These are phyloP conservation scores for Callyntrura sp. DNA, from an alignment of 2,888 invertebrate species.

Conservation along the genomic window DNA sequence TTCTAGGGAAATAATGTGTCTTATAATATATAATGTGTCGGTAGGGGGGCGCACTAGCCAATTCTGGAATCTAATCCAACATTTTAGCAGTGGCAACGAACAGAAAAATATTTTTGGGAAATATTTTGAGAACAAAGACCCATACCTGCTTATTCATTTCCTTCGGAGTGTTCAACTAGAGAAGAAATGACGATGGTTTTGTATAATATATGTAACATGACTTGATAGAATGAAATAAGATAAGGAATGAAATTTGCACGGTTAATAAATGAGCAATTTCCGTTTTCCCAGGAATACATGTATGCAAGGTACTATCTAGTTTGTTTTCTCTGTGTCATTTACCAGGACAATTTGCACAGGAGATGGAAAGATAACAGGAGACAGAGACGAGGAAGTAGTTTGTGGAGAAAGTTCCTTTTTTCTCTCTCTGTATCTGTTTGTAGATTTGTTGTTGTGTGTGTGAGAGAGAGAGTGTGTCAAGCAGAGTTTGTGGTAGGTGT, in stretches of 20 bases:
- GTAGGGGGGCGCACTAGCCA: neutral
- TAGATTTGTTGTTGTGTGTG: neutral
- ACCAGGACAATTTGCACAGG: slow-evolving; percentile 1
- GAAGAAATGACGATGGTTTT: slow-evolving; percentile 18
- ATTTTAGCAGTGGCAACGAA: neutral
- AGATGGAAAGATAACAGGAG: slow-evolving; percentile 16
- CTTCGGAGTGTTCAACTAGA: no score
- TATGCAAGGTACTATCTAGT: neutral
- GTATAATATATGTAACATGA: neutral
- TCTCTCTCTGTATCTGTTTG: neutral
- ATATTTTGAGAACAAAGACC: neutral
- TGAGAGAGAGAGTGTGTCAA: slow-evolving; percentile 60
- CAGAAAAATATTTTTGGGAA: slow-evolving; percentile 1
- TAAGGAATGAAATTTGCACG: slow-evolving; percentile 64
- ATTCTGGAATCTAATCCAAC: neutral
- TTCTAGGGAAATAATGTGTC: neutral
- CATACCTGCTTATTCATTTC: no score
- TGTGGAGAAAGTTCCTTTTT: neutral
- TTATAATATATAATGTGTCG: neutral
- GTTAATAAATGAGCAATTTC: slow-evolving; percentile 65
- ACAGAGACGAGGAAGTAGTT: neutral
- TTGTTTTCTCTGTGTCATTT: neutral
- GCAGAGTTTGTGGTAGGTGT: slow-evolving; percentile 59
- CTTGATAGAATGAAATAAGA: slow-evolving; percentile 23
- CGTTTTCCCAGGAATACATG: slow-evolving; percentile 4